Base-by-base conservation (phyloP, 2,888 invertebrate species). In the Agrochola macilenta region DNA sequence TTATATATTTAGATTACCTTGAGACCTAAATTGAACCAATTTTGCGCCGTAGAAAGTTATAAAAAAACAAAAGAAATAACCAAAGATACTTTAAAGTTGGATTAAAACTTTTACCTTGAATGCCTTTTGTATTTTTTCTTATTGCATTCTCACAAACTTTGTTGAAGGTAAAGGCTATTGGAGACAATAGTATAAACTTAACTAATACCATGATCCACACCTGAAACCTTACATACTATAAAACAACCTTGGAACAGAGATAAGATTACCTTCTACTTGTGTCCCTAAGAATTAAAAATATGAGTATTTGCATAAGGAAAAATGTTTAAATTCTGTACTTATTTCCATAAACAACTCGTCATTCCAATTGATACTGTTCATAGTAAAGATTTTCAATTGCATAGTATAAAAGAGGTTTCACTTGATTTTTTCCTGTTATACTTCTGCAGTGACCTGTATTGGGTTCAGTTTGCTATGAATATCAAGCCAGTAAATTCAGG, bases 1-100 rank as follows among this genome's bases (percentile, higher is more conserved):
- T 81, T 79, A 82, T 89, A 91, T 82, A 90, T 85, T 91, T 91
- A 92, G 91, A 91, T 88, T 84, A 81, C 89, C 89, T 91, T 88
- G 82, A 77, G 54, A 69, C 74, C 65, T 72, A 74, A 69, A 75
- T 71, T 65, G 43, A 66, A 72, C 57, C 35, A 17, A 72, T 78
- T 86, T 61, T 63, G 61, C 17, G 12, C 57, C 46, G 12, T 30
- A 64, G 35, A 73, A 73, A 83, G 30, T 69, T 4, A 26, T 2
- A 26, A 46, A n/a, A 60, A 73, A 68, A 61, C 5, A 54, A 54
- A 57, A 0, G 2, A 49, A 54, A 5, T 54, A 17, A 26, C 14
- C 0, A 54, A 76, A 68, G 23, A 63, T 52, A 68, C 7, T 52
- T 0, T 26, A 17, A 60, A 57, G 49, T 76, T 54, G 1, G 0